Conservation (phyloP, 2,888 invertebrate species). For the Cephus spinipes region DNA sequence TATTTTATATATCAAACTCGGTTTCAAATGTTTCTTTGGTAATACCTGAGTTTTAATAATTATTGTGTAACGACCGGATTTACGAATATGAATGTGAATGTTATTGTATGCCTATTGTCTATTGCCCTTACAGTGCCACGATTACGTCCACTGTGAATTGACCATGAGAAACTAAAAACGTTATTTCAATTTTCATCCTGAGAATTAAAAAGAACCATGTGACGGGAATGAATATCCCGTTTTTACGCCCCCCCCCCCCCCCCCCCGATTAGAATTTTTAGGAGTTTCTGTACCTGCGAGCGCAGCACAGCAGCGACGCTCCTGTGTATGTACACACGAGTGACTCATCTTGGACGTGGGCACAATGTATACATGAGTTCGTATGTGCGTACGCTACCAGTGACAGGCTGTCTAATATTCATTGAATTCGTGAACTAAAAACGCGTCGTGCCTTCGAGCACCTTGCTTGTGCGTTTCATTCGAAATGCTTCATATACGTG, state of each 20-base stretch:
- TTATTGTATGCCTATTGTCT: neutral
- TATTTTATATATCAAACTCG: neutral
- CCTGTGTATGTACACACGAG: neutral
- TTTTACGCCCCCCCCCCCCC: too few relatives aligned
- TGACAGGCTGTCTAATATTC: neutral
- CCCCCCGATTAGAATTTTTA: neutral
- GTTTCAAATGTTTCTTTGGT: neutral
- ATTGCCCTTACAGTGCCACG: too few relatives aligned
- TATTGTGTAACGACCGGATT: neutral
- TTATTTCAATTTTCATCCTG: neutral
- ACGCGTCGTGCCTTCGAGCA: neutral
- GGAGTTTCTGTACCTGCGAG: neutral
- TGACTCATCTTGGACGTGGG: constrained; percentile 19
- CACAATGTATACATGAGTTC: neutral
- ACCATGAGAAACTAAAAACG: neutral
- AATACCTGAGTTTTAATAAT: neutral
- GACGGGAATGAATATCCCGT: constrained; percentile 21
- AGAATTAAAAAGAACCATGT: neutral
- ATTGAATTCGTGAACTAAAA: neutral
- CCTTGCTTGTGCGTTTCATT: neutral
- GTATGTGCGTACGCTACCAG: neutral
- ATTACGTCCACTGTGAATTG: neutral
- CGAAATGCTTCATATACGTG: neutral
- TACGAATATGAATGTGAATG: neutral
- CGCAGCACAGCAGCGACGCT: neutral